phyloP scores from a whole-genome alignment of 2,113 vertebrate species.

The cattle (Bos taurus) region DNA sequence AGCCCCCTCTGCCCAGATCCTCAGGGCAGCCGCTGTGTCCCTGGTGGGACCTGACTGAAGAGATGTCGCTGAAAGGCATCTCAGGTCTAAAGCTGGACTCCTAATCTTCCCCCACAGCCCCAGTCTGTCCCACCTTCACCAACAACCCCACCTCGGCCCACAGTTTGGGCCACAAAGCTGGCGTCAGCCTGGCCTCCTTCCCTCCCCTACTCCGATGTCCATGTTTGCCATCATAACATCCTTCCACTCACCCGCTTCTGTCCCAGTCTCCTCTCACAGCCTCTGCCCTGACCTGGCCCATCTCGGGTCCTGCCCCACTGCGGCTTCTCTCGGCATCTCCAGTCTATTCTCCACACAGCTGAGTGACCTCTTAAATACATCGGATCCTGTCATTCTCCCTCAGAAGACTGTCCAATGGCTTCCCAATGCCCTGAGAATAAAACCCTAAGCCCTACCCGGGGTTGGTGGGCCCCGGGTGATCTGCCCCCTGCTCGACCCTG shows the following conservation, averaged over 20 bases:
- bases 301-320: neutral
- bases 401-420: neutral
- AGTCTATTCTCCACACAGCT: neutral
- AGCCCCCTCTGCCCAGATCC: neutral
- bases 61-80: neutral
- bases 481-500: neutral
- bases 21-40: neutral
- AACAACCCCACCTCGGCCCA: neutral
- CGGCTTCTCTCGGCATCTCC: neutral
- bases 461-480: neutral
- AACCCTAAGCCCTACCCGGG: neutral
- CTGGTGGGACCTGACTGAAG: neutral
- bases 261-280: neutral
- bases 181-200: neutral
- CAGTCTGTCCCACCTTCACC: neutral
- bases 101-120: neutral
- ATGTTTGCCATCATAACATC: neutral
- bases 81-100: neutral
- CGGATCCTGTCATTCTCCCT: neutral
- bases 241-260: neutral
- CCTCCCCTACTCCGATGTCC: neutral
- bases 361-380: neutral
- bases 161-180: neutral
- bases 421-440: neutral
- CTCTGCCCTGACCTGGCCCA: neutral